Conservation (phyloP, 1,140 invertebrate species). For the Ostrea edulis region DNA sequence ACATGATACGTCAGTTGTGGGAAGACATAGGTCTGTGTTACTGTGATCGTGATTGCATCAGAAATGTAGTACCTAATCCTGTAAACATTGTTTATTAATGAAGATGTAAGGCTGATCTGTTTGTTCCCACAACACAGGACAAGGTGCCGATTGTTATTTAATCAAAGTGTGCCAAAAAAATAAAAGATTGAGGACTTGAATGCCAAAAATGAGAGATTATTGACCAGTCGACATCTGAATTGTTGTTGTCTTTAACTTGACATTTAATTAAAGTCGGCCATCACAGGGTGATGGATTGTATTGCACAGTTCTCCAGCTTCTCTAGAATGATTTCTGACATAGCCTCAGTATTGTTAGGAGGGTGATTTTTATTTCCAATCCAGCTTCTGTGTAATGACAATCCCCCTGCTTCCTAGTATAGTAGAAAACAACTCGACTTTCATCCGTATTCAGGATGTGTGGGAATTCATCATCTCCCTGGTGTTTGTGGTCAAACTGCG, state of each 20-base stretch:
- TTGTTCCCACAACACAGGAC: neutral
- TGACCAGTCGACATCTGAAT: neutral
- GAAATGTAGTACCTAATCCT: neutral
- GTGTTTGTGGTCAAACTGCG: neutral
- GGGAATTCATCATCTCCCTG: neutral
- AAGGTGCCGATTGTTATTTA: neutral
- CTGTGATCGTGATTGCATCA: neutral
- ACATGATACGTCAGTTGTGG: neutral
- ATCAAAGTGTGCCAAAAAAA: no score
- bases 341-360: neutral
- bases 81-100: neutral
- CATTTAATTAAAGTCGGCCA: neutral
- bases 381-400: neutral
- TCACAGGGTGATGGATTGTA: neutral
- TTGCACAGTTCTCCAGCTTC: neutral
- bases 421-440: neutral
- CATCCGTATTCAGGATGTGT: neutral
- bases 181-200: neutral
- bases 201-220: neutral
- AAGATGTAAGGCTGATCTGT: neutral
- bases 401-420: neutral
- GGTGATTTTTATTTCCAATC: neutral
- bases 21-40: neutral
- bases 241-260: neutral
- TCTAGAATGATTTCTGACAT: neutral